Evolutionary conservation across 2,888 invertebrate species (phyloP).

Genomic region (Cremastobaeus sp.): DNA sequence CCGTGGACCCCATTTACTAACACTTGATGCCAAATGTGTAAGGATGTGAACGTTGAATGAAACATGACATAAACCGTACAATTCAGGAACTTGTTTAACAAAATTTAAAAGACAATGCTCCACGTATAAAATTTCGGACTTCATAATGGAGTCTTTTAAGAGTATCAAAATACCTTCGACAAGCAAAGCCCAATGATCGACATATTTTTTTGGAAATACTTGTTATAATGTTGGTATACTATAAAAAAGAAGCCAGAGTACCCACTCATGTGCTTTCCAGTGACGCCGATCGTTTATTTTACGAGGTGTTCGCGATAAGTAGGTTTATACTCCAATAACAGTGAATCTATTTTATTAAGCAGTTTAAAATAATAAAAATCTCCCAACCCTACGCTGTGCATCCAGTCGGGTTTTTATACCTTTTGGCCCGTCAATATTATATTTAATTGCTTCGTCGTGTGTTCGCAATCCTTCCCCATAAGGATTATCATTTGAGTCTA

Average conservation of each 20-base stretch:
- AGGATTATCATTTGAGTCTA: conserved; percentile 18
- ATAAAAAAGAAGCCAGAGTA: conserved; percentile 33
- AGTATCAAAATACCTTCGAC: conserved; percentile 28
- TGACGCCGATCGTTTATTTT: conserved; percentile 29
- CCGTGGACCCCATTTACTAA: conserved; percentile 26
- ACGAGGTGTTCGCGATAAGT: conserved; percentile 32
- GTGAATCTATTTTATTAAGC: conserved; percentile 29
- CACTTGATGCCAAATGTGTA: conserved; percentile 21
- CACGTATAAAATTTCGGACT: conserved; percentile 27
- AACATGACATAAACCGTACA: conserved; percentile 14
- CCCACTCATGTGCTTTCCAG: conserved; percentile 50
- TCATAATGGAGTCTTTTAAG: conserved; percentile 26
- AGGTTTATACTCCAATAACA: conserved; percentile 30
- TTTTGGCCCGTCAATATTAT: background rate
- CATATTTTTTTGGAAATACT: too few relatives aligned
- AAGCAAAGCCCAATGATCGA: too few relatives aligned
- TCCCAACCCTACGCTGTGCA: conserved; percentile 46
- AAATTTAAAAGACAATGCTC: conserved; percentile 35
- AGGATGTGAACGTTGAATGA: conserved; percentile 31
- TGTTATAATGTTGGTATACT: conserved; percentile 41
- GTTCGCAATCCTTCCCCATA: conserved; percentile 41
- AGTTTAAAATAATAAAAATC: conserved; percentile 41
- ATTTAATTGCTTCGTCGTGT: conserved; percentile 19
- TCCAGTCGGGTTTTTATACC: conserved; percentile 50
- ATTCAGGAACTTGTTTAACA: conserved; percentile 25